Conservation (phyloP, 2,888 invertebrate genomes). For the Agrochola lota region DNA sequence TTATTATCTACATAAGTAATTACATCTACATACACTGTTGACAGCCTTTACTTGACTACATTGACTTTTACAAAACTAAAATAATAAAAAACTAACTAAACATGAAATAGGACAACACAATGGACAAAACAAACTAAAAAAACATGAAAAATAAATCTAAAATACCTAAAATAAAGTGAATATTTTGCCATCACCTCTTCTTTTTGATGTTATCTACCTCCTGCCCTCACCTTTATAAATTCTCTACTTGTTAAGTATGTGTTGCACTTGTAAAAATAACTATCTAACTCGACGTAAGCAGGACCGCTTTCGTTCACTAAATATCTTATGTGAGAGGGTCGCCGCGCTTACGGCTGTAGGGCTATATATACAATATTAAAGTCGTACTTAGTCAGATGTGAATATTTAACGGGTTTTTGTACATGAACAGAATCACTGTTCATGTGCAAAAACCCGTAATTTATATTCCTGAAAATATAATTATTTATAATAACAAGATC, state of each 20-base stretch:
- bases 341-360: no score
- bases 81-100: conserved; percentile 42
- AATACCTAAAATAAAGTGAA: conserved; percentile 23
- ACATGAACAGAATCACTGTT: no score
- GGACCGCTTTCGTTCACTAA: no score
- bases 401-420: no score
- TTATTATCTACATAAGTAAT: conserved; percentile 12
- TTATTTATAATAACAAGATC: no score
- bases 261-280: conserved; percentile 58
- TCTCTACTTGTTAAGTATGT: conserved; percentile 9
- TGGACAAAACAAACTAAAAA: conserved; percentile 38
- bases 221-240: conserved; percentile 41
- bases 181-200: conserved; percentile 51
- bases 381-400: no score
- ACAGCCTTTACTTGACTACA: background rate
- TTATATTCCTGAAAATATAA: no score
- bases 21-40: conserved; percentile 5
- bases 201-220: conserved; percentile 29
- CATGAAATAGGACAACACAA: conserved; percentile 49
- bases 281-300: background rate
- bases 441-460: no score
- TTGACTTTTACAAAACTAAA: background rate
- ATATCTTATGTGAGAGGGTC: no score
- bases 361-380: no score
- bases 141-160: conserved; percentile 3